Evolutionary conservation across 2,113 vertebrate genomes (phyloP).

Genomic region (Cricetomys ansorgei): DNA sequence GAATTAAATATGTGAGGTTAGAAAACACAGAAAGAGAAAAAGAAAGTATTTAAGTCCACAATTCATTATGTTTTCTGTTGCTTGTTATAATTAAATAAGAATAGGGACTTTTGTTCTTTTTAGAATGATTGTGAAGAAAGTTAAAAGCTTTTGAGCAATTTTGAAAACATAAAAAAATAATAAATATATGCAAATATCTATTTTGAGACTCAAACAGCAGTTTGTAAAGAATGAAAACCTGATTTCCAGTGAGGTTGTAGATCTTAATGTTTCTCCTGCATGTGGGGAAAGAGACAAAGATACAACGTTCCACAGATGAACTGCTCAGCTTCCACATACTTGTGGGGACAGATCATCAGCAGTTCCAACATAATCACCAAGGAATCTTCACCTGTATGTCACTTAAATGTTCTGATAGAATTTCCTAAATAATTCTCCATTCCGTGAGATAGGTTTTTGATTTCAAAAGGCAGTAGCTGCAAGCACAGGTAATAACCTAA

Average conservation of each 20-base stretch:
- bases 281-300: slow-evolving; percentile 61
- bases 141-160: slow-evolving; percentile 77
- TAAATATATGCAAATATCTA: slow-evolving; percentile 75
- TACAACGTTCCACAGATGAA: slow-evolving; percentile 60
- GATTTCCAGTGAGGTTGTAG: slow-evolving; percentile 73
- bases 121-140: slow-evolving; percentile 43
- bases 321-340: slow-evolving; percentile 55
- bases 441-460: slow-evolving; percentile 46
- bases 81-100: slow-evolving; percentile 74
- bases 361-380: slow-evolving; percentile 70
- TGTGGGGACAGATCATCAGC: slow-evolving; percentile 69
- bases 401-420: slow-evolving; percentile 75
- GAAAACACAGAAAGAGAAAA: slow-evolving; percentile 60
- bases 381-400: slow-evolving; percentile 70
- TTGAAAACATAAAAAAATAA: slow-evolving; percentile 70
- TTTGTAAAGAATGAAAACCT: slow-evolving; percentile 79
- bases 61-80: slow-evolving; percentile 77
- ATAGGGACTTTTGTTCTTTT: slow-evolving; percentile 23
- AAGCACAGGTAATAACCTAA: slow-evolving; percentile 49
- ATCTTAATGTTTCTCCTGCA: slow-evolving; percentile 63
- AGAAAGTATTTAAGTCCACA: slow-evolving; percentile 58
- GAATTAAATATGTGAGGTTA: slow-evolving; percentile 85
- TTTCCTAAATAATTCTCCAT: slow-evolving; percentile 75
- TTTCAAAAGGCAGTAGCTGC: slow-evolving; percentile 70
- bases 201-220: slow-evolving; percentile 71